Evolutionary conservation across 2,113 vertebrate genomes (phyloP).

Genomic region (Mystacornis crossleyi): DNA sequence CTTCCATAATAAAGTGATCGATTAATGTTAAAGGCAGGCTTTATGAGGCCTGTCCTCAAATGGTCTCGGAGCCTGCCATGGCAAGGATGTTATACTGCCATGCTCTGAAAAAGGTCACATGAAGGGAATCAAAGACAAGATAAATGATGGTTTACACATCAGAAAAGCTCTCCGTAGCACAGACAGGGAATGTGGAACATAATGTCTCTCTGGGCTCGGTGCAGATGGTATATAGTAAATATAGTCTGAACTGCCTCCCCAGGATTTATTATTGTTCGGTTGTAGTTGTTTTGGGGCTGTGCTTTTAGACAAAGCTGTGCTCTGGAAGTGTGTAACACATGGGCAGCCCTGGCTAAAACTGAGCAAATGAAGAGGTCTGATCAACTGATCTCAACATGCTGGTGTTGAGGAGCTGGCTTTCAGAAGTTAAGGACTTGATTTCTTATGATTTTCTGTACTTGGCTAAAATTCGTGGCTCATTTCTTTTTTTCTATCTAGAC

Average conservation of each 20-base stretch:
- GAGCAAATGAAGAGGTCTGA: not conserved
- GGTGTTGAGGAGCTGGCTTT: not conserved
- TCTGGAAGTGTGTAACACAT: not conserved
- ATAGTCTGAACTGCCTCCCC: conserved; percentile 17
- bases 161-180: conserved; percentile 26
- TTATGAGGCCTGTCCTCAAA: conserved; percentile 63
- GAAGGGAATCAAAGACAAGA: conserved; percentile 66
- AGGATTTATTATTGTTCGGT: not conserved
- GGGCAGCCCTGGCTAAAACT: not conserved
- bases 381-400: not conserved
- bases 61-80: not conserved
- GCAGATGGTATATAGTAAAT: conserved; percentile 64
- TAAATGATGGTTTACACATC: conserved; percentile 64
- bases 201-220: conserved; percentile 30
- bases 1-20: conserved; percentile 64
- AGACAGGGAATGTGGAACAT: conserved; percentile 40
- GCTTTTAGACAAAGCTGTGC: not conserved
- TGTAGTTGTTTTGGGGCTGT: conserved; percentile 2
- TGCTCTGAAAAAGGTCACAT: conserved; percentile 59
- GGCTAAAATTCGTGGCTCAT: not conserved
- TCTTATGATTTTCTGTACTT: not conserved
- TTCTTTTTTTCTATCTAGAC: not conserved
- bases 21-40: conserved; percentile 67
- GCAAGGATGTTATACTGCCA: conserved; percentile 56
- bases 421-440: not conserved